Evolutionary conservation across 2,113 vertebrate species (phyloP), one percentile per base, ranked within the genome.

Genomic region (Ahaetulla prasina): DNA sequence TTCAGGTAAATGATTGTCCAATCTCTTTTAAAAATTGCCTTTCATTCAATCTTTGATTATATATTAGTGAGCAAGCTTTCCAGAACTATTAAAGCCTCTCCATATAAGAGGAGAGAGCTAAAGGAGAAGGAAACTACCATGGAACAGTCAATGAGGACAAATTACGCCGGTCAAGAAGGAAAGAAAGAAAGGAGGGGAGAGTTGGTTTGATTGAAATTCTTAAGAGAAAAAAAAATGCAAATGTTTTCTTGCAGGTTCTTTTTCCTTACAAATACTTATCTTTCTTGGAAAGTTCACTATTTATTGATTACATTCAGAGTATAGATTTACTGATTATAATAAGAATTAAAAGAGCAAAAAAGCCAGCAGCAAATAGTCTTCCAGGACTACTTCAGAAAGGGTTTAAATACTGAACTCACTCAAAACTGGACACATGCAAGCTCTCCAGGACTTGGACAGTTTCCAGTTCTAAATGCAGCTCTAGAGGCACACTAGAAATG

Each of bases 361-460:
- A 52, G 30, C 74, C 74, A 80, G 74, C 74, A 80, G 74, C 74
- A 80, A 43, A 8, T 8, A 80, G 7, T 39, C 35, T 85, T 45
- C 74, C 74, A 47, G 39, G 16, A 30, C 14, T 57, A 8, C 16
- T 85, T 45, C 23, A 85, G 85, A 85, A 90, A 85, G 52, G 30
- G 5, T 27, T 45, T 52, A 85, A 27, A 43, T 20, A 74, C 16
- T 74, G n/a, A 74, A 55, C 8, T 85, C 52, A 45, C 18, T 85
- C 85, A 80, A 52, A 91, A 91, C 74, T 91, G 39, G 90, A 91
- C 74, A 91, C 90, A 55, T 85, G 90, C 39, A 91, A 85, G 55
- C 68, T 85, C 74, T 39, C 39, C 91, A 39, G 87, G 63, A 25
- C 20, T 45, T 12, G 39, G 90, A 91, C 39, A 25, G 10, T 45